Base-by-base conservation (phyloP, 92 coral and sea anemone species). In the Parazoanthus darwini region DNA sequence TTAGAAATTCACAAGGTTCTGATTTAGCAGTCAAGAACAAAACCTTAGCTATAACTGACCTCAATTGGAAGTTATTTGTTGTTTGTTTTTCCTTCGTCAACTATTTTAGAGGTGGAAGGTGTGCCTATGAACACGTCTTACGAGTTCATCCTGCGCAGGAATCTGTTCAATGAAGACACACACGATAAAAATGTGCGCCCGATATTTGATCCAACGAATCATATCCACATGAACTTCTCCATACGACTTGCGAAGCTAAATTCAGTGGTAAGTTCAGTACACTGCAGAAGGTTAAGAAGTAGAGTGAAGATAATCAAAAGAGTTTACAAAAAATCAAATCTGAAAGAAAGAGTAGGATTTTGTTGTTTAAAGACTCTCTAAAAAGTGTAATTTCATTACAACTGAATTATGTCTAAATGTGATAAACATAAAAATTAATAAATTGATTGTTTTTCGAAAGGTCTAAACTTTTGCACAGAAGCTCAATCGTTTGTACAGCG, bases 201-300 rank as follows among this genome's bases (percentile, higher is more conserved):
- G 20, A 36, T 82, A 36, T 18, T 63, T 1, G 16, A 82, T 36
- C 76, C 76, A 22, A 65, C 26, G 74, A 6, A 82, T 5, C 36
- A 66, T n/a, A 82, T 82, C 44, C 75, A 65, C 29, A 25, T 82
- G 86, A 82, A 82, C 22, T 82, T 82, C 56, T 82, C 86, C 6
- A 13, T 82, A 26, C 58, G 76, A 63, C 86, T 82, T 43, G 20
- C 46, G 3, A 65, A 65, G 38, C 46, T 82, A 5, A 82, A 66
- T 42, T 54, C 39, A 3, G 86, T 82, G 74, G 86, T 82, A 82
- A 82, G 54, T 37, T 1, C 1, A 48, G 51, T 48, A 8, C 23
- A 43, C 1, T 70, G 75, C 35, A 33, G 75, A n/a, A 29, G 33
- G 33, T 29, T 29, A 29, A 29, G 33, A 29, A 10, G 36, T 26